Evolutionary conservation across 2,888 invertebrate species (phyloP).

Genomic region (Congeria kusceri): DNA sequence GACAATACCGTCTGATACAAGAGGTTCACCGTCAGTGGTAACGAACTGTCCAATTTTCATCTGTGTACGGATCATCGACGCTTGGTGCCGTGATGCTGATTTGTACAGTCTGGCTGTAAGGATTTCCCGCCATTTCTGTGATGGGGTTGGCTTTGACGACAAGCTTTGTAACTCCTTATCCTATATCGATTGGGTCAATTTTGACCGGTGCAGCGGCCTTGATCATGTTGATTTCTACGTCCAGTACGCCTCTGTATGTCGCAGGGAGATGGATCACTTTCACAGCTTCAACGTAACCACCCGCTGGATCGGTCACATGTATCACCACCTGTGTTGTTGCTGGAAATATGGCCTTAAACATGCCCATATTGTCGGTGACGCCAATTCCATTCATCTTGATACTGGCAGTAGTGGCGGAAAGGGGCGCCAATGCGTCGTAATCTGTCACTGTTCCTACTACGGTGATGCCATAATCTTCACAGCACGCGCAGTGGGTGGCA

Average conservation of each 20-base stretch:
- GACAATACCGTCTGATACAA: slow-evolving; percentile 30
- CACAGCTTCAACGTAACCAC: slow-evolving; percentile 20
- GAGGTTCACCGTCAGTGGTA: slow-evolving; percentile 2
- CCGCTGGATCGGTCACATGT: background rate
- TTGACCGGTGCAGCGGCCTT: slow-evolving; percentile 23
- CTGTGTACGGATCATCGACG: slow-evolving; percentile 3
- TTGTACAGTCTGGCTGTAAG: slow-evolving; percentile 4
- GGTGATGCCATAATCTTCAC: slow-evolving; percentile 15
- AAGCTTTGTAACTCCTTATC: slow-evolving; percentile 4
- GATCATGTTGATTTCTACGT: slow-evolving; percentile 15
- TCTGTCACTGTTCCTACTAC: background rate
- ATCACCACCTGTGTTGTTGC: background rate
- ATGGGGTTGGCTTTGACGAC: slow-evolving; percentile 22
- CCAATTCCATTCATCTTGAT: background rate
- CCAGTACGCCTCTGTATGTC: slow-evolving; percentile 22
- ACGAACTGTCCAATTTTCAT: too few relatives aligned
- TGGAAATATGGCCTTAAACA: too few relatives aligned
- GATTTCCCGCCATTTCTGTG: slow-evolving; percentile 1
- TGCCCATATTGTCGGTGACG: too few relatives aligned
- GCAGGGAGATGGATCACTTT: slow-evolving; percentile 25
- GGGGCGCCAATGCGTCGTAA: background rate
- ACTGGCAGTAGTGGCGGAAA: background rate
- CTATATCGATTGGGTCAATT: slow-evolving; percentile 9
- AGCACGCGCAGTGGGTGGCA: slow-evolving; percentile 22
- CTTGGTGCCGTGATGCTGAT: slow-evolving; percentile 17